A percentile compares a stretch with the other conserved stretches of the same genome.
Evolutionary conservation across 1,140 invertebrate species (phyloP).

Genomic region (Vollenhovia emeryi): DNA sequence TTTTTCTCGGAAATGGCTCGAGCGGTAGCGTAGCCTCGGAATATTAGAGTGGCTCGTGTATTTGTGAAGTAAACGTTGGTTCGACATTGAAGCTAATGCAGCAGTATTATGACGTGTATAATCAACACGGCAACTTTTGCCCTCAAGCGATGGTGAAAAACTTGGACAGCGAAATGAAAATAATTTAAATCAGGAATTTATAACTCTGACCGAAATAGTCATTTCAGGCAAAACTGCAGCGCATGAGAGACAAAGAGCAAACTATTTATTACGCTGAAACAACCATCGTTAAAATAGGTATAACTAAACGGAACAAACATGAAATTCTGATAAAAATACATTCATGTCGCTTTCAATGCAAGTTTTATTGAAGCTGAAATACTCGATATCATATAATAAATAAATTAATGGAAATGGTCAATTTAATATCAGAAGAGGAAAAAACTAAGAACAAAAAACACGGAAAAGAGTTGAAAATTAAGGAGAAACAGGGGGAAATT

Average conservation of each 20-base stretch:
- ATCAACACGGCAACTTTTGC: conserved; percentile 4
- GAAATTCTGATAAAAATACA: not conserved
- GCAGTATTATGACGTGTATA: not conserved
- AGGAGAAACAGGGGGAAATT: conserved; percentile 5
- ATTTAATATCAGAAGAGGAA: not conserved
- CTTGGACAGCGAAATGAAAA: conserved; percentile 16
- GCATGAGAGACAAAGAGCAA: not conserved
- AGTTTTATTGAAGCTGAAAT: not conserved
- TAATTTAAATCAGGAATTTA: conserved; percentile 36
- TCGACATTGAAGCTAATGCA: conserved; percentile 27
- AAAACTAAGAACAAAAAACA: not conserved
- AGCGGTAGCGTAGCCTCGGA: not conserved
- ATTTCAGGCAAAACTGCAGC: not conserved
- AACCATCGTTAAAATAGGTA: not conserved
- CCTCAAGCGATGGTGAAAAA: conserved; percentile 5
- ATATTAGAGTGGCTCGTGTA: conserved; percentile 6
- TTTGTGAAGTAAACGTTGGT: conserved; percentile 26
- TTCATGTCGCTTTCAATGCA: not conserved
- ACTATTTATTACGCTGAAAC: conserved; percentile 20
- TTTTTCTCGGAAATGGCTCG: not conserved
- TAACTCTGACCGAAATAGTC: not conserved
- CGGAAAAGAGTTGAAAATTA: not conserved
- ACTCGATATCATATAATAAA: not conserved
- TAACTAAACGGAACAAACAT: not conserved
- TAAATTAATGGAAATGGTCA: not conserved